phyloP scores from a whole-genome alignment of 37 sponge, comb jelly and placozoan species.

The Ianthella basta region DNA sequence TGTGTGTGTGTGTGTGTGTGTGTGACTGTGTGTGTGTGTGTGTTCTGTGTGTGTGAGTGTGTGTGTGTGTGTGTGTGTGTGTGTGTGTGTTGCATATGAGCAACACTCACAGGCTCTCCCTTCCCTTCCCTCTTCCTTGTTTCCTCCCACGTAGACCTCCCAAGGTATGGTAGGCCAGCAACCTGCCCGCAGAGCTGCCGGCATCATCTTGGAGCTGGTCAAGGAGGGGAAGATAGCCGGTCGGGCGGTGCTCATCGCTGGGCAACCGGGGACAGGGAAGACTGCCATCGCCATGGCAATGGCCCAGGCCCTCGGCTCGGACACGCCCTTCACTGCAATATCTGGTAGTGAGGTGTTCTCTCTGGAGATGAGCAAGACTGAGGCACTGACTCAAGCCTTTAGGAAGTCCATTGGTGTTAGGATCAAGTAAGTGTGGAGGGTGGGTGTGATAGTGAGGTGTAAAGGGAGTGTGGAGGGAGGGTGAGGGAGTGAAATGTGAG shows the following conservation, averaged over 20 bases:
- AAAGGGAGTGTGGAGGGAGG: not conserved
- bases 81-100: no score
- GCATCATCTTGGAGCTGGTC: conserved; percentile 92
- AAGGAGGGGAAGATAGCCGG: conserved; percentile 98
- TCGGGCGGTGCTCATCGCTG: conserved; percentile 92
- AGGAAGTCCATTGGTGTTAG: conserved; percentile 95
- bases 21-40: no score
- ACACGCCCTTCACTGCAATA: conserved; percentile 95
- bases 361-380: conserved; percentile 96
- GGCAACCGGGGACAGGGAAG: conserved; percentile 94
- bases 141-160: conserved; percentile 55
- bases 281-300: conserved; percentile 99
- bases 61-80: no score
- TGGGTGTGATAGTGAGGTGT: no score
- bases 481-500: not conserved
- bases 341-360: conserved; percentile 96
- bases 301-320: conserved; percentile 96
- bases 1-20: no score
- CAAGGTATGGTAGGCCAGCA: conserved; percentile 99
- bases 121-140: not conserved
- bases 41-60: no score
- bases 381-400: conserved; percentile 95
- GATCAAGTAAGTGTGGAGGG: conserved; percentile 84
- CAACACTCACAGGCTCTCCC: no score
- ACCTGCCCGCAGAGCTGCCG: conserved; percentile 89